Evolutionary conservation across 2,888 invertebrate genomes (phyloP), one percentile per base, ranked within the genome.

Genomic region (Cantharis nigra): DNA sequence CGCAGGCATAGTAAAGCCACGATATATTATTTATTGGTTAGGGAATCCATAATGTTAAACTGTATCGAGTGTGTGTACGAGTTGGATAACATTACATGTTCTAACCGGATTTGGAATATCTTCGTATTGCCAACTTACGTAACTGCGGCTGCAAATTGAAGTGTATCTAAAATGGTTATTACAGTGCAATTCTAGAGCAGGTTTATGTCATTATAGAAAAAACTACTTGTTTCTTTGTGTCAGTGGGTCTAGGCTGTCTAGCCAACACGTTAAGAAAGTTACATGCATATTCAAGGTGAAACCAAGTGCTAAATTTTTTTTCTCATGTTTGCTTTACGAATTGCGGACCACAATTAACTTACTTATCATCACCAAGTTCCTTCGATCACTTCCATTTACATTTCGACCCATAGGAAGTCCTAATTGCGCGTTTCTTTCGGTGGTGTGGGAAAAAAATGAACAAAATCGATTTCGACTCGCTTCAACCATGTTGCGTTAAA

Each of bases 231-330:
- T 71, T 71, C 72, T 76, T 69, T 77, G 70, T 76, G 79, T 80
- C 75, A 81, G 80, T 80, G 76, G 80, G 81, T 81, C 81, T 81
- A 80, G 81, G 80, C 79, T 81, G 77, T 64, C 79, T 77, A 71
- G 75, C 69, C 70, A 75, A 63, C 74, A 74, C 63, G 67, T 69
- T 75, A 76, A 72, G 74, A 77, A 74, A 77, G 71, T 70, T 77
- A 64, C 14, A 73, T 73, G 73, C 14, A 62, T 62, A 67, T 74
- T 77, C 77, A 77, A 77, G 77, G 77, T 77, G 74, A 77, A 69
- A 11, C 69, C 62, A 63, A 71, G 77, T 71, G 65, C 74, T 71
- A 77, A 77, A 49, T 49, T 49, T 49, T 49, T 49, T 49, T 49
- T 49, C 49, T 49, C 49, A 49, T n/a, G 49, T 49, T 49, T 49